Base-by-base conservation (phyloP, 2,797 vertebrate genomes). In the Sebastes steindachneri region DNA sequence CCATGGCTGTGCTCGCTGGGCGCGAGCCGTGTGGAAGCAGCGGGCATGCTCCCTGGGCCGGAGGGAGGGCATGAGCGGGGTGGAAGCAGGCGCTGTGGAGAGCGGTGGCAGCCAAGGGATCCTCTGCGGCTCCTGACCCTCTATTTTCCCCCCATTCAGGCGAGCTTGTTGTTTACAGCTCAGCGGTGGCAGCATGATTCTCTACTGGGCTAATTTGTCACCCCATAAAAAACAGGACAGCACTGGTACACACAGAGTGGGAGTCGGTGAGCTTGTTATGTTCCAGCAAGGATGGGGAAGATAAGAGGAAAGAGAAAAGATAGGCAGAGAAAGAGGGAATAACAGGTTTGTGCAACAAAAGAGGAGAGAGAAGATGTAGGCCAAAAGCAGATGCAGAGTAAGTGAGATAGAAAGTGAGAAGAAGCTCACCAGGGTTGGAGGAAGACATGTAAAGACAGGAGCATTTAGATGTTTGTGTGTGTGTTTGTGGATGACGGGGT, bases 151-250 rank as follows among this genome's bases (percentile, higher is more conserved):
- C 86, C 11, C 87, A 89, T 91, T 90, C 90, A 79, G 89, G 65
- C 71, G 37, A 88, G 69, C 67, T 78, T 68, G 81, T 91, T 91
- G 90, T 92, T 93, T 90, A 90, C 84, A 68, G 85, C 90, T 87
- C 89, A 84, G 87, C 72, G 21, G 82, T 73, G 81, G 87, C 73
- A 85, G 80, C 65, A 12, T 48, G 84, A 87, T 48, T 85, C 86
- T 91, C 80, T 62, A 48, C 86, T 37, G 80, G 82, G 88, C 86
- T 91, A 89, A 93, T 93, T 91, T 93, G 92, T 93, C 90, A 86
- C 86, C 85, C 83, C 79, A 59, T 89, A 77, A 92, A 48, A 93
- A 93, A 89, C 75, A 87, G 73, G 82, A 90, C 79, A 77, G 77
- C 88, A 54, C 79, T 71, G 83, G 82, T 84, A 51, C 80, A 90